Percentiles rank a stretch among this genome's conserved stretches.
These are phyloP conservation scores for Acrobasis repandana DNA, from an alignment of 2,888 invertebrate genomes.

Conservation along the genomic window DNA sequence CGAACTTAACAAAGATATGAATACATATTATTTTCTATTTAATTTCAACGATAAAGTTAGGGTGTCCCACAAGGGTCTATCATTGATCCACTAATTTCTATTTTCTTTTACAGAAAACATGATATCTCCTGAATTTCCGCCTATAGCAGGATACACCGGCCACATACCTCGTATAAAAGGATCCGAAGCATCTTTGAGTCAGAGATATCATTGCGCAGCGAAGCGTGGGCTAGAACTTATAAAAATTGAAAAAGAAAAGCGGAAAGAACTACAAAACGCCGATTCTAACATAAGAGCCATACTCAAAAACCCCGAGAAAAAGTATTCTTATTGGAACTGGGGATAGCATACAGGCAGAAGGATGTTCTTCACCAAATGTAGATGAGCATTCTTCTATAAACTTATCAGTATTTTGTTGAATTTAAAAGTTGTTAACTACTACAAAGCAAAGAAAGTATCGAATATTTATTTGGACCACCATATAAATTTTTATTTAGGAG, in stretches of 20 bases:
- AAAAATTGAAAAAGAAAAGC: slow-evolving; percentile 79
- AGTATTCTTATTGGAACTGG: slow-evolving; percentile 77
- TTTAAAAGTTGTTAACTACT: slow-evolving; percentile 21
- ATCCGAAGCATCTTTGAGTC: slow-evolving; percentile 86
- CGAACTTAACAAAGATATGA: background rate
- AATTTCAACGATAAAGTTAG: background rate
- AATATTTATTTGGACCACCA: background rate
- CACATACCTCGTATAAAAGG: slow-evolving; percentile 87
- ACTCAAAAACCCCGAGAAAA: slow-evolving; percentile 67
- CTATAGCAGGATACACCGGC: slow-evolving; percentile 88
- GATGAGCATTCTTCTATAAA: slow-evolving; percentile 72
- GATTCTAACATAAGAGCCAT: slow-evolving; percentile 64
- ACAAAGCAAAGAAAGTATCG: background rate
- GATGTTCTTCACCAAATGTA: slow-evolving; percentile 76
- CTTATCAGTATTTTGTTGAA: slow-evolving; percentile 44
- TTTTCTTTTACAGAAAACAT: slow-evolving; percentile 79
- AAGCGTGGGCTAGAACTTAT: slow-evolving; percentile 84
- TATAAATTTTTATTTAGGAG: too few species aligned
- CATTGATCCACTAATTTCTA: slow-evolving; percentile 15
- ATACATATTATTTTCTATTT: background rate
- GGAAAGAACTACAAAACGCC: slow-evolving; percentile 68
- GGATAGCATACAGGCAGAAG: slow-evolving; percentile 83
- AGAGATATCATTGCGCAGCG: slow-evolving; percentile 86
- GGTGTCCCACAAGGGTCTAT: slow-evolving; percentile 4
- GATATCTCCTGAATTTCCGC: slow-evolving; percentile 86